Base-by-base conservation (phyloP, 2,797 vertebrate genomes). In the Heteromormyrus szaboi region DNA sequence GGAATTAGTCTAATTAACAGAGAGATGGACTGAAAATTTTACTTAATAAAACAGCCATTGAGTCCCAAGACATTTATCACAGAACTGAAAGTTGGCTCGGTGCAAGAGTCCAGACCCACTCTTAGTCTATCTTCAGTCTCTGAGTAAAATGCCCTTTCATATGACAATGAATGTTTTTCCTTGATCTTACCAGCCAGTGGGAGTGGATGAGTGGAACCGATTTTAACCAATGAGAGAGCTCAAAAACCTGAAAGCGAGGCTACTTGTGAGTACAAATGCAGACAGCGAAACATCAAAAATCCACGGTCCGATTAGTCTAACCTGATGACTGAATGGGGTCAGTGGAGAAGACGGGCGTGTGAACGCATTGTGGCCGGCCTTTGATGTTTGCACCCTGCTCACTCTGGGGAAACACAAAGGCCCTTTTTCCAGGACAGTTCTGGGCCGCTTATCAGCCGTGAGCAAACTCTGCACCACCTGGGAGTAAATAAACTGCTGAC, bases 1-100 rank as follows among this genome's bases (percentile, higher is more conserved):
- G 92, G 95, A 95, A 95, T 95, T 89, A 94, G 92, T 91, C 92
- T 96, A 94, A 96, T 96, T 94, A 94, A 91, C 91, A 86, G 68
- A 85, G 79, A 88, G 79, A 44, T 50, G 46, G 88, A 89, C 91
- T 90, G 90, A 90, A 91, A 91, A 90, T 93, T 93, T 92, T 91
- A 90, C 92, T 91, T 91, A 93, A 95, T 94, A 95, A 93, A 92
- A 91, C 92, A 92, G 88, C 89, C 90, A 95, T 94, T 95, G 95
- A 95, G 90, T 89, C 68, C 88, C 85, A 4, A 12, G 84, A 89
- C 94, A 94, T 95, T 94, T 90, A 95, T 95, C 94, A 94, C 68
- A 86, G 85, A 89, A 29, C 5, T 59, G 22, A 48, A 85, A 87
- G 29, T 46, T 59, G 68, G 56, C 29, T 86, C 29, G 6, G 85